Percentiles rank a stretch among this genome's conserved stretches.
phyloP scores from a whole-genome alignment of 2,888 invertebrate species.

The Hartigia nigra region DNA sequence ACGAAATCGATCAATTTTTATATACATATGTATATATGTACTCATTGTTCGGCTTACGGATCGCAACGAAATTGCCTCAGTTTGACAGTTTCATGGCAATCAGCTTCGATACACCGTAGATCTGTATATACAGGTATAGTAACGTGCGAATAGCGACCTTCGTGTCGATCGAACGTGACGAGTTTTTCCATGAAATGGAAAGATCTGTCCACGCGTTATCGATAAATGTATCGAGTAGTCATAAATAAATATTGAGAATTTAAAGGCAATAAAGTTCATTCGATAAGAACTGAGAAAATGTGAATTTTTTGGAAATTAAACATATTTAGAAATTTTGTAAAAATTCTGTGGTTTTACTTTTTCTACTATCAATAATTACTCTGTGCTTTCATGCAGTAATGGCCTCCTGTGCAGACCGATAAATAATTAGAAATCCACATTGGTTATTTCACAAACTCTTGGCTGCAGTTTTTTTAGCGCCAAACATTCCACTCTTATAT shows the following conservation, averaged over 20 bases:
- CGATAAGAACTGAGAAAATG: background rate
- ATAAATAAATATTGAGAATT: background rate
- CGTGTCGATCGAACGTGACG: conserved; percentile 27
- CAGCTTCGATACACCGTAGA: background rate
- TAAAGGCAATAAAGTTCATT: background rate
- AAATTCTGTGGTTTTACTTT: background rate
- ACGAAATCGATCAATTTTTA: background rate
- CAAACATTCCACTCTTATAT: background rate
- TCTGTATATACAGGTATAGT: background rate
- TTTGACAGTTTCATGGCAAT: conserved; percentile 10
- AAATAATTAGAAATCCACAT: background rate
- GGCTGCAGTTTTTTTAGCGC: background rate
- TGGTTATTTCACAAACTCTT: background rate
- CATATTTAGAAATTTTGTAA: background rate
- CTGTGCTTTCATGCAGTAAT: background rate
- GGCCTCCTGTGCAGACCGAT: background rate
- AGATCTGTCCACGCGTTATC: background rate
- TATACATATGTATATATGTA: background rate
- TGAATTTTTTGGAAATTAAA: background rate
- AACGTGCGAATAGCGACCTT: conserved; percentile 6
- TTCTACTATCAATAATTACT: background rate
- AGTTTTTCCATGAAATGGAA: conserved; percentile 23
- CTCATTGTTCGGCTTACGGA: background rate
- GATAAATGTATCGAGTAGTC: background rate
- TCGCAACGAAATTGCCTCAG: background rate